These are phyloP conservation scores for Stomorhina lunata DNA, from an alignment of 2,888 invertebrate genomes.

Conservation along the genomic window DNA sequence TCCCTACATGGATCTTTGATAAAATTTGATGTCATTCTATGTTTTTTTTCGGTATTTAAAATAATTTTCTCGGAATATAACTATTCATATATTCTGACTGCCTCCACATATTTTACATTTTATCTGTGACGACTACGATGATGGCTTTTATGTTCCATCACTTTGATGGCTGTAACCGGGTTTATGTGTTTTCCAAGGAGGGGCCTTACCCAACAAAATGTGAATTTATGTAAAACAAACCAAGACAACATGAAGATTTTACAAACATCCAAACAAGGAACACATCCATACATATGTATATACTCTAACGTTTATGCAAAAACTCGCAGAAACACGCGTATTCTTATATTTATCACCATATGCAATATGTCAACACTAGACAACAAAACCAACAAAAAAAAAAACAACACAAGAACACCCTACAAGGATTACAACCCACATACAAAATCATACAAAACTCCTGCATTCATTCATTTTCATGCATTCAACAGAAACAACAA, in stretches of 20 bases:
- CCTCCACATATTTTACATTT: neutral
- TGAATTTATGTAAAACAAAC: slow-evolving; percentile 58
- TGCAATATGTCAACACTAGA: slow-evolving; percentile 46
- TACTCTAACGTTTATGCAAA: neutral
- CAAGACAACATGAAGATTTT: slow-evolving; percentile 43
- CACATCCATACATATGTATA: neutral
- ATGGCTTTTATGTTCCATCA: slow-evolving; percentile 48
- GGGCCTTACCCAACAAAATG: slow-evolving; percentile 26
- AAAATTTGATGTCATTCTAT: no score
- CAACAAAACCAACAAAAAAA: no score
- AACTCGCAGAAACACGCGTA: neutral
- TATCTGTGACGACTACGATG: neutral
- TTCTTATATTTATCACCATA: slow-evolving; percentile 42
- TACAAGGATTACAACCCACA: neutral
- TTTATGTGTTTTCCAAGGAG: neutral
- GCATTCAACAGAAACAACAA: slow-evolving; percentile 23
- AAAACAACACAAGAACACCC: neutral
- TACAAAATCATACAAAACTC: neutral
- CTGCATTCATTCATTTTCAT: slow-evolving; percentile 22
- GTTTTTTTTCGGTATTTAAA: no score
- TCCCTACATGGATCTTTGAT: no score
- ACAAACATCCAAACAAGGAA: neutral
- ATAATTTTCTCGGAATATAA: neutral
- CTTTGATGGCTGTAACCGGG: slow-evolving; percentile 12
- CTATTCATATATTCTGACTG: neutral